phyloP scores from a whole-genome alignment of 2,888 invertebrate species.

The Noctuana brunneofusca region DNA sequence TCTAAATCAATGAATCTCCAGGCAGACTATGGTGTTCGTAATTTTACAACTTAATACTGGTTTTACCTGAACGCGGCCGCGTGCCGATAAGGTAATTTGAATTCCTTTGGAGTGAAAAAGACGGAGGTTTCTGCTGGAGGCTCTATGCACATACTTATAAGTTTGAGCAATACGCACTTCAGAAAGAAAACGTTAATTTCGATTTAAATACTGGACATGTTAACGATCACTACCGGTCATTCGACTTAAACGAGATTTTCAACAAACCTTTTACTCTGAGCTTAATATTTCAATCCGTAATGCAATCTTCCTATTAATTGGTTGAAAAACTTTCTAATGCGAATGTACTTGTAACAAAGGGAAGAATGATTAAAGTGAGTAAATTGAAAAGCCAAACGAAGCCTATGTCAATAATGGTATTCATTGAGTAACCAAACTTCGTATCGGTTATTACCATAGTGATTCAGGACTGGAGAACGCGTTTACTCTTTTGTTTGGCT shows the following conservation, averaged over 20 bases:
- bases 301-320: background rate
- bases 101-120: slow-evolving; percentile 79
- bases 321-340: slow-evolving; percentile 49
- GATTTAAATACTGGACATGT: slow-evolving; percentile 56
- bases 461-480: slow-evolving; percentile 57
- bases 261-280: slow-evolving; percentile 13
- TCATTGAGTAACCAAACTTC: slow-evolving; percentile 49
- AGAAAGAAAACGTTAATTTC: slow-evolving; percentile 66
- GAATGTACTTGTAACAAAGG: slow-evolving; percentile 35
- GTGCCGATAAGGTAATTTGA: slow-evolving; percentile 78
- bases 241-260: slow-evolving; percentile 35
- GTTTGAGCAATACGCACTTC: slow-evolving; percentile 50
- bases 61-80: slow-evolving; percentile 73
- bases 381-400: slow-evolving; percentile 44
- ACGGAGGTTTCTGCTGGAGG: slow-evolving; percentile 64
- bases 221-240: slow-evolving; percentile 41
- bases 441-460: slow-evolving; percentile 45
- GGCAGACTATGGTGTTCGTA: slow-evolving; percentile 49
- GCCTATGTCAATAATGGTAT: slow-evolving; percentile 38
- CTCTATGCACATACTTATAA: slow-evolving; percentile 52
- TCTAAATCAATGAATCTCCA: slow-evolving; percentile 55
- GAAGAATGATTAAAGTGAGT: slow-evolving; percentile 40
- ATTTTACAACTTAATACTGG: slow-evolving; percentile 68
- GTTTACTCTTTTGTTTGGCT: slow-evolving; percentile 64
- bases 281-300: slow-evolving; percentile 16